Conservation (phyloP, 2,797 vertebrate genomes). For the Darevskia mixta region DNA sequence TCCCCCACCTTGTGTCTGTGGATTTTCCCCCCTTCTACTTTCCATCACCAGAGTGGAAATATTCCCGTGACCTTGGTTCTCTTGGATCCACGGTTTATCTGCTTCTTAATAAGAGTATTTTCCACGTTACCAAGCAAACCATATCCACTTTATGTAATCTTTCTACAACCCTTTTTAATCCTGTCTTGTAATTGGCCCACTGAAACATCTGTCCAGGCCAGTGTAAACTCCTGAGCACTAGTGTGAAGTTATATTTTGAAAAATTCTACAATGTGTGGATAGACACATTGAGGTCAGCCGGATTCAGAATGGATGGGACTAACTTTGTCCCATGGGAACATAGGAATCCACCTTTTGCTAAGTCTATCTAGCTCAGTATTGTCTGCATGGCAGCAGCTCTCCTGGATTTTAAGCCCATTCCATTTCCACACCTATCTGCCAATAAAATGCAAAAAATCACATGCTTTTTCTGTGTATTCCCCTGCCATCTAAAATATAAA, state of each 20-base stretch:
- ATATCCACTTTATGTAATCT: not conserved
- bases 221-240: not conserved
- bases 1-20: not conserved
- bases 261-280: not conserved
- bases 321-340: too few relatives aligned
- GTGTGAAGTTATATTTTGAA: not conserved
- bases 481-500: too few relatives aligned
- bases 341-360: too few relatives aligned
- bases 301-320: too few relatives aligned
- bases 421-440: too few relatives aligned
- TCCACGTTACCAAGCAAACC: not conserved
- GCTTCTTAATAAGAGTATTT: not conserved
- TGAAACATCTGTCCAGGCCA: not conserved
- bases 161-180: not conserved
- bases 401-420: too few relatives aligned
- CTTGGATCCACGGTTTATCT: not conserved
- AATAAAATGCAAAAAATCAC: too few relatives aligned
- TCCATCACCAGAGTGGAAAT: constrained; percentile 7
- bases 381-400: too few relatives aligned
- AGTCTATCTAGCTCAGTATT: too few relatives aligned
- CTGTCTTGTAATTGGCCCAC: not conserved
- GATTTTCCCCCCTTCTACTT: not conserved
- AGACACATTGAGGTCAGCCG: too few relatives aligned
- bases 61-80: not conserved
- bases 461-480: too few relatives aligned